phyloP scores from a whole-genome alignment of 2,113 vertebrate species.

The Ceratotherium simum region DNA sequence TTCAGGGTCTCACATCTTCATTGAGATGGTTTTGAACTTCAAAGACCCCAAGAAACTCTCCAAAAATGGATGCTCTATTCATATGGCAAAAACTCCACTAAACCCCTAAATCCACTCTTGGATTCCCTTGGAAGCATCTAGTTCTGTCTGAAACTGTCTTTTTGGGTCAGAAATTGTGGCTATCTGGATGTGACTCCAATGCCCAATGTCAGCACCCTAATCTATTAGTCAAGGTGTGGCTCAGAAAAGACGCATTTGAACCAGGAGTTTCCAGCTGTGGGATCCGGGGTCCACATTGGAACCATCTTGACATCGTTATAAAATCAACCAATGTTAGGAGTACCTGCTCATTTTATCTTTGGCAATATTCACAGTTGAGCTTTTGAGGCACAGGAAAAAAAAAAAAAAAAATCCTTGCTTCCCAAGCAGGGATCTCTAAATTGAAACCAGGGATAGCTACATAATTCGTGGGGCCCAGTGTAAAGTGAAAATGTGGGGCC shows the following conservation, averaged over 20 bases:
- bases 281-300: not conserved
- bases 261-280: not conserved
- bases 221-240: not conserved
- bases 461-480: not conserved
- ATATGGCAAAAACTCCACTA: not conserved
- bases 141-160: not conserved
- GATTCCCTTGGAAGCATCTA: not conserved
- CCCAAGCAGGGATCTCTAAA: constrained; percentile 13
- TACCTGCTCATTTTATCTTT: constrained; percentile 28
- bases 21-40: not conserved
- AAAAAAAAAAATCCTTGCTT: not conserved
- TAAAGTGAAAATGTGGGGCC: not conserved
- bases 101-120: not conserved
- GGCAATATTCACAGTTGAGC: not conserved
- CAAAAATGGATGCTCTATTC: not conserved
- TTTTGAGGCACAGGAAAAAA: not conserved
- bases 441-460: constrained; percentile 8
- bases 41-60: not conserved
- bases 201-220: not conserved
- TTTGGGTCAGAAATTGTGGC: not conserved
- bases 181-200: not conserved
- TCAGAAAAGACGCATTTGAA: not conserved
- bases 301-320: not conserved
- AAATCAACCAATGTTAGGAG: not conserved
- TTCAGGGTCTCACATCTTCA: not conserved